These are phyloP conservation scores for Drosophila navojoa DNA, from an alignment of 1,140 invertebrate genomes.

Conservation along the genomic window DNA sequence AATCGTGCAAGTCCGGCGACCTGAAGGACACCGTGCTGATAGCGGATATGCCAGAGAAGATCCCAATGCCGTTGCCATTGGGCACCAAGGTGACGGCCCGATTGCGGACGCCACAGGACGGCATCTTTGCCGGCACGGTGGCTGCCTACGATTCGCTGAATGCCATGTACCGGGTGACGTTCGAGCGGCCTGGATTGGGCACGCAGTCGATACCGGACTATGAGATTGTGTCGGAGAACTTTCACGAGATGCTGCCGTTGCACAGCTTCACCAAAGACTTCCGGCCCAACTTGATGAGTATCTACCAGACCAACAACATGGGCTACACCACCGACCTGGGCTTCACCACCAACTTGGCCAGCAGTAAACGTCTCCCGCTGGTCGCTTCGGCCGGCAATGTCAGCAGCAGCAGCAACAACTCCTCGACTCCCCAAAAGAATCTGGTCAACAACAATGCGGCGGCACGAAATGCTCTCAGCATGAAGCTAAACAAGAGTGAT, in stretches of 20 bases:
- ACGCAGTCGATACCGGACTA: constrained; percentile 98
- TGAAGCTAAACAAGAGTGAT: constrained; percentile 84
- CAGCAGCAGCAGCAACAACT: constrained; percentile 84
- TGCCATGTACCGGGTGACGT: constrained; percentile 98
- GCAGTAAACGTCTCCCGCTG: constrained; percentile 40
- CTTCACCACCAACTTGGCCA: constrained; percentile 59
- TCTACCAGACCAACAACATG: constrained; percentile 73
- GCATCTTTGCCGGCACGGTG: constrained; percentile 97
- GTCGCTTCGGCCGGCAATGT: constrained; percentile 19
- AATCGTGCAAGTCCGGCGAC: constrained; percentile 94
- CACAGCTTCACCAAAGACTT: constrained; percentile 93
- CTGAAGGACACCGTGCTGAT: constrained; percentile 88
- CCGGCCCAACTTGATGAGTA: constrained; percentile 87
- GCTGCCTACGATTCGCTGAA: constrained; percentile 99
- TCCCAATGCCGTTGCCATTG: constrained; percentile 97
- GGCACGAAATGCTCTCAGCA: constrained; percentile 64
- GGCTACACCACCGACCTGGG: constrained; percentile 70
- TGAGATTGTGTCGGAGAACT: constrained; percentile 97
- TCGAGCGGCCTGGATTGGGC: constrained; percentile 96
- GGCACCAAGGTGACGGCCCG: constrained; percentile 98
- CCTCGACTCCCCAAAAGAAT: constrained; percentile 45
- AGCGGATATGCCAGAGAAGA: constrained; percentile 96
- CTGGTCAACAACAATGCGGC: constrained; percentile 63
- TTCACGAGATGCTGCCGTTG: constrained; percentile 94
- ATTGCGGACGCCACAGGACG: constrained; percentile 96